Conservation (phyloP, 2,888 invertebrate species). For the Tribolium freemani region DNA sequence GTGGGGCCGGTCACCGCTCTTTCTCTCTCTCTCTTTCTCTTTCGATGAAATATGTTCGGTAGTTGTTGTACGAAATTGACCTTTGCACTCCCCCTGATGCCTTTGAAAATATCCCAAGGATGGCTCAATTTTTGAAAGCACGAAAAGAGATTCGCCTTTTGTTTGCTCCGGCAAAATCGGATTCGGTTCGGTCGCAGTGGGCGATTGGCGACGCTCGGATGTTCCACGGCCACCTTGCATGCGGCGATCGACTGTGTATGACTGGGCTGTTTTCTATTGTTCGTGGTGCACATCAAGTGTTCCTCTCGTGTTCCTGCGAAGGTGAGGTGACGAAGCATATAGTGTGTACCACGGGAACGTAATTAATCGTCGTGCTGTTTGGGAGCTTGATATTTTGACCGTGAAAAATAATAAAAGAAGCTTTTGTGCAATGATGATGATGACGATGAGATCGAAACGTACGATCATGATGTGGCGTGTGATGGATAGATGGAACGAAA, state of each 20-base stretch:
- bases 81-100: not conserved
- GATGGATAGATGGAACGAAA: not conserved
- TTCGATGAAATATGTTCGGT: constrained; percentile 52
- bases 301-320: constrained; percentile 1
- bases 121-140: constrained; percentile 12
- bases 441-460: constrained; percentile 2
- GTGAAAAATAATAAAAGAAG: constrained; percentile 40
- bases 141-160: constrained; percentile 10
- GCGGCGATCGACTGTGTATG: constrained; percentile 41
- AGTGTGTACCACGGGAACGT: constrained; percentile 30
- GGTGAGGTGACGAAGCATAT: constrained; percentile 39
- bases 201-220: constrained; percentile 50
- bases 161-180: constrained; percentile 2
- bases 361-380: constrained; percentile 45
- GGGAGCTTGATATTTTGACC: constrained; percentile 43
- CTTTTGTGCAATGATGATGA: constrained; percentile 30
- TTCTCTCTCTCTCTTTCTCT: not conserved
- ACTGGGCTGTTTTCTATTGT: constrained; percentile 45
- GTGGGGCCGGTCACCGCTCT: not conserved
- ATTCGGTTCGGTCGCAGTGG: constrained; percentile 45
- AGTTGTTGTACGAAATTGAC: constrained; percentile 43
- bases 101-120: not conserved
- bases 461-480: not conserved
- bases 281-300: constrained; percentile 28
- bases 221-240: constrained; percentile 45